Evolutionary conservation across 2,888 invertebrate species (phyloP).

Genomic region (Pasiphila rectangulata): DNA sequence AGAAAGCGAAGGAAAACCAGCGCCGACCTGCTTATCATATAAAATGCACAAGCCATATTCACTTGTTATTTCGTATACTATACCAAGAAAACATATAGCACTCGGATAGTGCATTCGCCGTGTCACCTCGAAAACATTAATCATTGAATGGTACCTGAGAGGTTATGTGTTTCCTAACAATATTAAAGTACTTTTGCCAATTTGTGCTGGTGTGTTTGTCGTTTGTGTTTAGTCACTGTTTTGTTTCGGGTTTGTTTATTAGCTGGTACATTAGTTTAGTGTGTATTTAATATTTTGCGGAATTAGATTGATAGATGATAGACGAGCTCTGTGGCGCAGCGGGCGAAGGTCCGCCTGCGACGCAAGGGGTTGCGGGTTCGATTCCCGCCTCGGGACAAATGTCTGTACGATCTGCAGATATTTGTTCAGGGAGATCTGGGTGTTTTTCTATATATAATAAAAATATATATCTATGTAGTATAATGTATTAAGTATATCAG

Average conservation of each 20-base stretch:
- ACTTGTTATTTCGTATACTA: conserved; percentile 27
- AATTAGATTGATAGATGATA: too few relatives aligned
- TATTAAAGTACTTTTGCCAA: conserved; percentile 58
- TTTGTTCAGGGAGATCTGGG: too few relatives aligned
- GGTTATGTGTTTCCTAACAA: conserved; percentile 63
- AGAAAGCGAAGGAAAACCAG: background rate
- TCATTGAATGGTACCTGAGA: conserved; percentile 70
- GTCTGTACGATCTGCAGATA: too few relatives aligned
- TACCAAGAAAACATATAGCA: conserved; percentile 41
- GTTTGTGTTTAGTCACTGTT: conserved; percentile 46
- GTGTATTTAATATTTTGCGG: background rate
- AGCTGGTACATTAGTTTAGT: background rate
- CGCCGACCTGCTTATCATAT: conserved; percentile 1
- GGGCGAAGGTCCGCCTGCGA: too few relatives aligned
- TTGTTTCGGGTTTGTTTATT: conserved; percentile 10
- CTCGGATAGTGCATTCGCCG: conserved; percentile 46
- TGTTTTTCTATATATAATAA: too few relatives aligned
- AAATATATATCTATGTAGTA: too few relatives aligned
- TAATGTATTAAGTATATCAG: too few relatives aligned
- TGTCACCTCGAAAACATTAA: conserved; percentile 69
- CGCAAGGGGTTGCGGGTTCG: too few relatives aligned
- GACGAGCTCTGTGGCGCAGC: too few relatives aligned
- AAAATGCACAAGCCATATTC: conserved; percentile 11
- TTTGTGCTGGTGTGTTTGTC: conserved; percentile 33
- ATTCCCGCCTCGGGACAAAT: too few relatives aligned